A percentile compares a stretch with the other conserved stretches of the same genome.
Conservation (phyloP, 2,888 invertebrate genomes). For the Chymomyza caudatula region DNA sequence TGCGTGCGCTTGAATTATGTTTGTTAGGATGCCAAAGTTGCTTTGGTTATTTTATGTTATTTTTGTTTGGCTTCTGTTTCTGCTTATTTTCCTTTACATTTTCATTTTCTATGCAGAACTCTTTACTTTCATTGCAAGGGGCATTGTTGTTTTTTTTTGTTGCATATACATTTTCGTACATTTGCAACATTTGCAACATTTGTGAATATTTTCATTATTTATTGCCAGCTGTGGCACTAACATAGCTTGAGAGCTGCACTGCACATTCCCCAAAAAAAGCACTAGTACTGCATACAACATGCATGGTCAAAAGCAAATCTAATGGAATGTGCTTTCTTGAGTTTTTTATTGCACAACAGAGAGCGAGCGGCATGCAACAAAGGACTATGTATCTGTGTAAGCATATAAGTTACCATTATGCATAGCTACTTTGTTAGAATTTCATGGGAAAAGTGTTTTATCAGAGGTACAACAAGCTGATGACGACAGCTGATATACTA, state of each 20-base stretch:
- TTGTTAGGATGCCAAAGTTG: conserved; percentile 17
- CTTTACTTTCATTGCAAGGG: conserved; percentile 33
- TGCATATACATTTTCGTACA: conserved; percentile 23
- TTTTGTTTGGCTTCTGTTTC: conserved; percentile 25
- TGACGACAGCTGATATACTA: not conserved
- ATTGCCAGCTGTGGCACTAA: conserved; percentile 52
- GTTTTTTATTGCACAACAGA: conserved; percentile 63
- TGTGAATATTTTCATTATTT: conserved; percentile 63
- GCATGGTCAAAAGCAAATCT: conserved; percentile 44
- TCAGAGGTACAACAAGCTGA: not conserved
- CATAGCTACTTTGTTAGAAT: conserved; percentile 32
- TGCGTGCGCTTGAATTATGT: not conserved
- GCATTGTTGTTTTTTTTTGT: not conserved
- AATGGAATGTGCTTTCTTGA: conserved; percentile 60
- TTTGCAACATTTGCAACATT: conserved; percentile 36
- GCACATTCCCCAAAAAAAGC: not conserved
- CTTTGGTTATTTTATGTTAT: not conserved
- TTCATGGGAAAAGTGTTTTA: conserved; percentile 9
- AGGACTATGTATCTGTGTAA: not conserved
- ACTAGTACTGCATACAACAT: not conserved
- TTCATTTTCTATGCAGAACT: conserved; percentile 21
- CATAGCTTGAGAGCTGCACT: conserved; percentile 22
- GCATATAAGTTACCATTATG: conserved; percentile 2
- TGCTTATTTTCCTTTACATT: not conserved
- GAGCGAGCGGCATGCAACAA: conserved; percentile 30